Evolutionary conservation across 2,797 vertebrate species (phyloP), one percentile per base, ranked within the genome.

Genomic region (Apodemus agrarius): DNA sequence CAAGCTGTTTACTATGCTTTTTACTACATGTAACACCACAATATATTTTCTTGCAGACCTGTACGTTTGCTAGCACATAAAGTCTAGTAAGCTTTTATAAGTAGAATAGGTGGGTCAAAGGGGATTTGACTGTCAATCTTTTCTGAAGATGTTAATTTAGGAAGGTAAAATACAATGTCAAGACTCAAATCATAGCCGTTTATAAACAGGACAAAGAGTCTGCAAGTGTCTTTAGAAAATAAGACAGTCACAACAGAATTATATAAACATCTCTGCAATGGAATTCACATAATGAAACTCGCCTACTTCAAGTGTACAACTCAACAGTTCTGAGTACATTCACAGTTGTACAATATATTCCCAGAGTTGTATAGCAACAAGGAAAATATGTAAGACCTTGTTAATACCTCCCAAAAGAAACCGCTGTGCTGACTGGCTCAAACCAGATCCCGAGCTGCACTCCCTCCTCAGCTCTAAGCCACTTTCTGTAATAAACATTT

Each of bases 201-300:
- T 54, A 40, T 94, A 80, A 17, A 90, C 49, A 75, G n/a, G 17
- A 8, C 67, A 0, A 21, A 88, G 49, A 72, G 82, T 80, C 91
- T 87, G 52, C 26, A 89, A n/a, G 49, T 24, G 59, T 37, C 22
- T 80, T 16, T 21, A 61, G 57, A 79, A 96, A 94, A 92, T 9
- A 16, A 82, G 80, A 57, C 54, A 90, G 85, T n/a, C 4, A 31
- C n/a, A 43, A 43, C 26, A 78, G 24, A 88, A 89, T 85, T 49
- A 81, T 14, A 90, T 95, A 91, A 90, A 31, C 63, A 65, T 57
- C 40, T 83, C 91, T 95, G 81, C 94, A 29, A 87, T 78, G 29
- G 26, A 80, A 96, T 87, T 93, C 83, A 90, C 14, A 37, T 14
- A 95, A 78, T 49, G 81, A 91, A 95, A 95, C 43, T 75, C n/a